These are phyloP conservation scores for Tetraodon nigroviridis DNA, from an alignment of 2,113 vertebrate genomes.

Conservation along the genomic window DNA sequence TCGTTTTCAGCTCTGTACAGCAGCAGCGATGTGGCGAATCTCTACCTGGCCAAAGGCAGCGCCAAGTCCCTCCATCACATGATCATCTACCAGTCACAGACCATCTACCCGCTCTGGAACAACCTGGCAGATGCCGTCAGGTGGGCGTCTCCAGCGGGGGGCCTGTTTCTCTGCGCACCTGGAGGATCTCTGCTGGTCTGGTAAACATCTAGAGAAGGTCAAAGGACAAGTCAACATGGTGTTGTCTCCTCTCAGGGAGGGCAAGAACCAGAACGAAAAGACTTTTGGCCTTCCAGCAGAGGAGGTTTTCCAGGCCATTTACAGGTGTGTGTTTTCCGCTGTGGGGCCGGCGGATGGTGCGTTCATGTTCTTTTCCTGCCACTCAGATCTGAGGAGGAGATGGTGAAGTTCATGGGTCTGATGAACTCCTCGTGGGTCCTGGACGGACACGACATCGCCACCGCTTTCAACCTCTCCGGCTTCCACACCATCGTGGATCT, in stretches of 20 bases:
- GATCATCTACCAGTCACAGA: conserved; percentile 71
- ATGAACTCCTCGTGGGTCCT: conserved; percentile 75
- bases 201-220: neutral
- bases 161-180: neutral
- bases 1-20: conserved; percentile 64
- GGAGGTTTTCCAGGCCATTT: conserved; percentile 68
- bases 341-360: no score
- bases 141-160: conserved; percentile 35
- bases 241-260: conserved; percentile 57
- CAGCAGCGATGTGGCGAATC: conserved; percentile 69
- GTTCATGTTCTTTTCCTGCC: accelerated
- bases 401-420: conserved; percentile 74
- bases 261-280: conserved; percentile 76
- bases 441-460: conserved; percentile 69
- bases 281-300: conserved; percentile 66
- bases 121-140: conserved; percentile 70
- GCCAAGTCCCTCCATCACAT: conserved; percentile 70
- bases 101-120: conserved; percentile 75
- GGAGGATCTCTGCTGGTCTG: neutral
- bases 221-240: neutral
- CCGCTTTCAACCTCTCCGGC: conserved; percentile 69
- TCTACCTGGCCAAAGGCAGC: conserved; percentile 70
- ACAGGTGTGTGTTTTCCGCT: conserved; percentile 56
- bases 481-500: conserved; percentile 68
- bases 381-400: conserved; percentile 73